These are phyloP conservation scores for Glaucidium brasilianum DNA, from an alignment of 2,113 vertebrate species.

Conservation along the genomic window DNA sequence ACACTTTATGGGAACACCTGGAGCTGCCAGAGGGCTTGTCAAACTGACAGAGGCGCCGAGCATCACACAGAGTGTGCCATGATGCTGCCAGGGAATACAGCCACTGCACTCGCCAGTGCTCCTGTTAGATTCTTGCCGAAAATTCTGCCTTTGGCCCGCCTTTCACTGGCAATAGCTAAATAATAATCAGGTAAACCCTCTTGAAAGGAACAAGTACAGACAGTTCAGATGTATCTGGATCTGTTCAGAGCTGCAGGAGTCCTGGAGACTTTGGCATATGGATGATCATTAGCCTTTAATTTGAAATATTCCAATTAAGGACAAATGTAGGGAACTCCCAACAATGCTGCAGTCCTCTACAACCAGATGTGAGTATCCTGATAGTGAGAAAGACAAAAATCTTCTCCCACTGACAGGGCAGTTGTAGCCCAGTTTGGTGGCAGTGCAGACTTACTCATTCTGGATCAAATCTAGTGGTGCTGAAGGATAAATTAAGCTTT, in stretches of 20 bases:
- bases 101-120: rapidly evolving
- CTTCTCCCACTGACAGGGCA: not conserved
- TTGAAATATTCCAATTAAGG: not conserved
- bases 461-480: not conserved
- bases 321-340: not conserved
- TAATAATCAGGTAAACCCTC: not conserved
- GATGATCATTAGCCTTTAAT: not conserved
- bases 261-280: not conserved
- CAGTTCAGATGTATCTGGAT: not conserved
- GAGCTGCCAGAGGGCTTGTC: not conserved
- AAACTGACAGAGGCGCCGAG: not conserved
- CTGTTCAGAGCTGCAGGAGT: not conserved
- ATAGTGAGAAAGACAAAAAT: not conserved
- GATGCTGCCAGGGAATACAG: not conserved
- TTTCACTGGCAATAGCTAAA: not conserved
- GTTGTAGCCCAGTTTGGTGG: not conserved
- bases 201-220: not conserved
- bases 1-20: not conserved
- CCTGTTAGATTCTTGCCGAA: not conserved
- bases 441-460: not conserved
- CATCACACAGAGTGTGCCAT: rapidly evolving
- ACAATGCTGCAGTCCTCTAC: not conserved
- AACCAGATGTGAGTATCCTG: not conserved
- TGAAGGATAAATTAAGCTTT: not conserved
- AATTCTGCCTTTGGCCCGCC: not conserved